Conservation (phyloP, 2,797 vertebrate species). For the Protonibea diacanthus region DNA sequence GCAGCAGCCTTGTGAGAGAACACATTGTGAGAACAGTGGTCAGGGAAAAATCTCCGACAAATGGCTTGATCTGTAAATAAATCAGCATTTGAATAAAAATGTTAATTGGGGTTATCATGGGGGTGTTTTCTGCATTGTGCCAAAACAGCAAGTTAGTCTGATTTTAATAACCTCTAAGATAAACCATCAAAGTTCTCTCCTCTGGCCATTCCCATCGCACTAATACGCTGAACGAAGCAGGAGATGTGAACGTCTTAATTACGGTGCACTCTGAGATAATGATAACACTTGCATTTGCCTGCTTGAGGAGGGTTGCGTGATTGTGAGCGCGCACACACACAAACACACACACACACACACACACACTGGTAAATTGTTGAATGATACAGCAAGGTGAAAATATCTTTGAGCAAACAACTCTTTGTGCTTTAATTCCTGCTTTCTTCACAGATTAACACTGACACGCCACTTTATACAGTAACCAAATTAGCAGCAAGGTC, state of each 20-base stretch:
- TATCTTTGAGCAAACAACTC: constrained; percentile 31
- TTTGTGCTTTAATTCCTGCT: constrained; percentile 7
- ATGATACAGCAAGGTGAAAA: constrained; percentile 69
- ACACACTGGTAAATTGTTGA: constrained; percentile 17
- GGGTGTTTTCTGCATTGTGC: constrained; percentile 51
- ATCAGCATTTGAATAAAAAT: constrained; percentile 44
- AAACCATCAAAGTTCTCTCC: constrained; percentile 69
- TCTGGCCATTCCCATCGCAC: constrained; percentile 50
- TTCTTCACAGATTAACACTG: constrained; percentile 23
- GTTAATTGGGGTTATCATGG: constrained; percentile 69
- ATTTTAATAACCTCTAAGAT: constrained; percentile 78
- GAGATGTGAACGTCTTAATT: constrained; percentile 78
- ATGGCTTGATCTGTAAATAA: constrained; percentile 46
- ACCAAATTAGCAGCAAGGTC: constrained; percentile 20
- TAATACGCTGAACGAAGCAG: constrained; percentile 75
- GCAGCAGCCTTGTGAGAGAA: neutral
- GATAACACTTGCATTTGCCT: constrained; percentile 55
- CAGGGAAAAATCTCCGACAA: constrained; percentile 15
- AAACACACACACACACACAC: constrained; percentile 21
- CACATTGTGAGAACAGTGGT: constrained; percentile 1
- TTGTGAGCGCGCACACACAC: constrained; percentile 14
- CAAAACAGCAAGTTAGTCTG: constrained; percentile 61
- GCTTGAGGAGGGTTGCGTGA: constrained; percentile 30
- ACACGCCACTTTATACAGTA: constrained; percentile 21
- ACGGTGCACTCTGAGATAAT: constrained; percentile 63